Evolutionary conservation across 2,888 invertebrate species (phyloP).

Genomic region (Chaitophorus viminalis): DNA sequence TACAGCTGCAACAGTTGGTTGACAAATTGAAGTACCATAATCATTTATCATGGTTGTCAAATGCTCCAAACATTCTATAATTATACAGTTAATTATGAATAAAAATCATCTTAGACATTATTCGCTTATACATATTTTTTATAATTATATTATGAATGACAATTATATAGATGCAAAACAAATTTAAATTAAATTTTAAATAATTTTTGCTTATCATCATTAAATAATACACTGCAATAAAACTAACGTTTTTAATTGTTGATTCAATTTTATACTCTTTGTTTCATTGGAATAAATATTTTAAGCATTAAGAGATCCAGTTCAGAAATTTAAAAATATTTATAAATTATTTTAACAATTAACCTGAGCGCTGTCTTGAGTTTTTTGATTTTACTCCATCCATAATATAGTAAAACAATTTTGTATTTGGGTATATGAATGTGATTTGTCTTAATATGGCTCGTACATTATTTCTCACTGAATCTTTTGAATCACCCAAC

Average conservation of each 20-base stretch:
- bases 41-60: conserved; percentile 85
- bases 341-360: background rate
- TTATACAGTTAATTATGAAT: background rate
- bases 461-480: conserved; percentile 89
- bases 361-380: conserved; percentile 89
- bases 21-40: conserved; percentile 85
- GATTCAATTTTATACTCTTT: background rate
- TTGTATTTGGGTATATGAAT: conserved; percentile 86
- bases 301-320: too few relatives aligned
- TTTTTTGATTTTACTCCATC: conserved; percentile 97
- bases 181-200: background rate
- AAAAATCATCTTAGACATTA: background rate
- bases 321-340: background rate
- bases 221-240: background rate
- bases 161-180: background rate
- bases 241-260: background rate
- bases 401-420: conserved; percentile 91
- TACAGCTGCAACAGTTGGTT: conserved; percentile 81
- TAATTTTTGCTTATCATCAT: too few relatives aligned
- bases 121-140: background rate
- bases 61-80: conserved; percentile 88
- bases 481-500: conserved; percentile 96
- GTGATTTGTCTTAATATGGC: conserved; percentile 85
- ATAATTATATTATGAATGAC: background rate
- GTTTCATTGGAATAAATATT: background rate